phyloP scores from a whole-genome alignment of 2,888 invertebrate species.

The Ophioninae sp. region DNA sequence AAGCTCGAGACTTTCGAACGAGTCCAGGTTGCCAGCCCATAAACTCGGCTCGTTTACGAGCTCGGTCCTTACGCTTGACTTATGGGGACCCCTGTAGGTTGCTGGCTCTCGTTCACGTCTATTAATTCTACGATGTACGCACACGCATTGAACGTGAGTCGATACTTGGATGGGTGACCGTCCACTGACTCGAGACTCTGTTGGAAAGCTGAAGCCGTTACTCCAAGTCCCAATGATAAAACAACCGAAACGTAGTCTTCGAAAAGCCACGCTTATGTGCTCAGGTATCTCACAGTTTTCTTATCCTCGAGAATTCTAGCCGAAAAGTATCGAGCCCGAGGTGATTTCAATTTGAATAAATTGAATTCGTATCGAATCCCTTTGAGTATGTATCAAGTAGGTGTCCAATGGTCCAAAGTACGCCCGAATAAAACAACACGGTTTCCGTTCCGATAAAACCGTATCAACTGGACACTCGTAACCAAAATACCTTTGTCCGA shows the following conservation, averaged over 20 bases:
- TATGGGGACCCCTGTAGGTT: conserved; percentile 50
- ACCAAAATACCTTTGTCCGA: not conserved
- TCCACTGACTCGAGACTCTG: not conserved
- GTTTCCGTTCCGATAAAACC: not conserved
- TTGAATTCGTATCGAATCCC: not conserved
- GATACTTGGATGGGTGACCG: not conserved
- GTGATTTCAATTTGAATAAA: not conserved
- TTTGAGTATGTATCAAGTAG: not conserved
- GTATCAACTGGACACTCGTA: not conserved
- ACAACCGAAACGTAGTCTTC: not conserved
- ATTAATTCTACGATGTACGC: conserved; percentile 1
- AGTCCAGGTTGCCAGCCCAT: conserved; percentile 53
- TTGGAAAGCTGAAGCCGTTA: too few species aligned
- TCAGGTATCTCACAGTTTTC: not conserved
- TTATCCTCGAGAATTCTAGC: not conserved
- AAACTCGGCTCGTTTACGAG: conserved; percentile 61
- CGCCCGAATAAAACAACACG: too few species aligned
- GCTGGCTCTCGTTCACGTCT: conserved; percentile 35
- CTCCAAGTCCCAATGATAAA: too few species aligned
- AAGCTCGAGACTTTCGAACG: conserved; percentile 53
- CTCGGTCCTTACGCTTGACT: conserved; percentile 58
- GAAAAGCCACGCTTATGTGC: not conserved
- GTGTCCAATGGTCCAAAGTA: too few species aligned
- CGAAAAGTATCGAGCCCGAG: not conserved
- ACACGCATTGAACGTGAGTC: not conserved